phyloP scores from a whole-genome alignment of 2,113 vertebrate genomes.

The Halcyon malimbica region DNA sequence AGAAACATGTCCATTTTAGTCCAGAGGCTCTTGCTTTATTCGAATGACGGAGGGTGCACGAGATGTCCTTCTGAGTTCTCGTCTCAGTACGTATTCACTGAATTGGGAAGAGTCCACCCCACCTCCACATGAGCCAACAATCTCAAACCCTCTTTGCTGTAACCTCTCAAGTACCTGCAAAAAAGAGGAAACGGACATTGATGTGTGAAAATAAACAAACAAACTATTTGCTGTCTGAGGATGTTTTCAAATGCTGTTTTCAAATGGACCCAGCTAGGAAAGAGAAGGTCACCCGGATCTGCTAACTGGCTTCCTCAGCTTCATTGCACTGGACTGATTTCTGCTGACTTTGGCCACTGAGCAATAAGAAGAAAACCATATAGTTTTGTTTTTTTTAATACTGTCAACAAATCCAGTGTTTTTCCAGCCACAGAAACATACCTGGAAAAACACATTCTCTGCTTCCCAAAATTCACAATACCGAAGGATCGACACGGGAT shows the following conservation, averaged over 20 bases:
- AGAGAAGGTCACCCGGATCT: background rate
- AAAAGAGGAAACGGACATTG: background rate
- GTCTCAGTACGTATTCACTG: conserved; percentile 90
- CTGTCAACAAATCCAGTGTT: background rate
- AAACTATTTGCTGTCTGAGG: background rate
- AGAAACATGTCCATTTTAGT: conserved; percentile 82
- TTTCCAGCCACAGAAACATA: background rate
- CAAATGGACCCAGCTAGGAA: background rate
- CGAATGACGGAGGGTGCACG: conserved; percentile 81
- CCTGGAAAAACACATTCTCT: background rate
- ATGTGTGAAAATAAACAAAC: background rate
- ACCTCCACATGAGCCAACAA: conserved; percentile 91
- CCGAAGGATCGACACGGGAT: background rate
- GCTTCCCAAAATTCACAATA: background rate
- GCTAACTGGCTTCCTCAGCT: background rate
- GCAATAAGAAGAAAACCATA: background rate
- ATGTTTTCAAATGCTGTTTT: background rate
- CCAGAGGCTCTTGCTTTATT: conserved; percentile 92
- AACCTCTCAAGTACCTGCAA: conserved; percentile 91
- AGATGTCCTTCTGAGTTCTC: conserved; percentile 84
- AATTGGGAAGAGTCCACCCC: conserved; percentile 96
- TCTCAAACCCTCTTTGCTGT: conserved; percentile 91
- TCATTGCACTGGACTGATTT: background rate
- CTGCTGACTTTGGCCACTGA: background rate
- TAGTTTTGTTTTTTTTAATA: background rate